Evolutionary conservation across 1,140 invertebrate genomes (phyloP).

Genomic region (Tetramorium simillimum): DNA sequence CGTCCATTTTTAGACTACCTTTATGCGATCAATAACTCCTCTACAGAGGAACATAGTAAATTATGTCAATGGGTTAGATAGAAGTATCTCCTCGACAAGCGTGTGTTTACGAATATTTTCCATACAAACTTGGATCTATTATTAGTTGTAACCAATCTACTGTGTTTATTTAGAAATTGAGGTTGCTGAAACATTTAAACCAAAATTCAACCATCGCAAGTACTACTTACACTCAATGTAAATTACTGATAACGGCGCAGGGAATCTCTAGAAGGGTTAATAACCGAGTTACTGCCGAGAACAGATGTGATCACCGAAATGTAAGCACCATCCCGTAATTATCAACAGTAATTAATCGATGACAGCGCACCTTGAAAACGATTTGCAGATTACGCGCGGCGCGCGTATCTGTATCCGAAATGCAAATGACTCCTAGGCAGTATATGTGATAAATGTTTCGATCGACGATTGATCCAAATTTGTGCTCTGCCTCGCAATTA

Average conservation of each 20-base stretch:
- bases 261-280: not conserved
- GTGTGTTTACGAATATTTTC: not conserved
- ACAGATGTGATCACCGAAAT: constrained; percentile 35
- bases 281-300: constrained; percentile 8
- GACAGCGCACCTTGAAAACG: constrained; percentile 31
- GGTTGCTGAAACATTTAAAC: not conserved
- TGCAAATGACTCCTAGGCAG: constrained; percentile 39
- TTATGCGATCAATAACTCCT: constrained; percentile 50
- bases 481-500: constrained; percentile 45
- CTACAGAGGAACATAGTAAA: constrained; percentile 31
- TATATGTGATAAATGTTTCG: constrained; percentile 27
- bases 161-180: not conserved
- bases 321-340: constrained; percentile 16
- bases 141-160: not conserved
- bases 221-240: not conserved
- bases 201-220: not conserved
- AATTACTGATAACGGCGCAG: not conserved
- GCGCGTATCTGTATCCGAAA: constrained; percentile 26
- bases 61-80: constrained; percentile 56
- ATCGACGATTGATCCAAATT: constrained; percentile 22
- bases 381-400: not conserved
- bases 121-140: not conserved
- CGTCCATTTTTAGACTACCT: constrained; percentile 57
- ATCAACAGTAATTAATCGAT: constrained; percentile 56
- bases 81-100: not conserved